Conservation (phyloP, 2,888 invertebrate genomes). For the Cactoblastis cactorum region DNA sequence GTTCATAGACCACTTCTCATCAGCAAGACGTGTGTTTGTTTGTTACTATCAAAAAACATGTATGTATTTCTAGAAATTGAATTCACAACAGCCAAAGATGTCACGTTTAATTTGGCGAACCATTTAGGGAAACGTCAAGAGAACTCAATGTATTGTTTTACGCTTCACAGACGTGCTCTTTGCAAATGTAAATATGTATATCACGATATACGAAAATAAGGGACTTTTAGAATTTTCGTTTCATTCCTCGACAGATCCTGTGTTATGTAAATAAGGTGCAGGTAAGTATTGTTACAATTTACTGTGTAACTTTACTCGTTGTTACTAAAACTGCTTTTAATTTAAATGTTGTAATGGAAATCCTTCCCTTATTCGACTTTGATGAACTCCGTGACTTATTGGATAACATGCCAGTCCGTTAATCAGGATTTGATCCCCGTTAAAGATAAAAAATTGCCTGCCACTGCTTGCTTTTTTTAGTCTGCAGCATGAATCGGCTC, state of each 20-base stretch:
- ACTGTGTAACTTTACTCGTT: neutral
- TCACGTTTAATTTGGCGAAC: neutral
- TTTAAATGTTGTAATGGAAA: neutral
- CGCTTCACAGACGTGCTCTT: neutral
- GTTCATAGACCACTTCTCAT: no score
- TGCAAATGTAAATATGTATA: neutral
- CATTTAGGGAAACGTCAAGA: neutral
- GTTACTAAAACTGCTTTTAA: neutral
- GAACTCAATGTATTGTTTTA: neutral
- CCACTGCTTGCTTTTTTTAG: no score
- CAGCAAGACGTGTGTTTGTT: neutral
- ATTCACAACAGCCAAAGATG: neutral
- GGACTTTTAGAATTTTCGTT: neutral
- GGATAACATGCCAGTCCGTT: no score
- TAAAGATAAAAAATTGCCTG: no score
- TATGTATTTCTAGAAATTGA: no score
- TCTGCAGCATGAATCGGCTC: no score
- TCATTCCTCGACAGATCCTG: constrained; percentile 3
- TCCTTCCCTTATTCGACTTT: no score
- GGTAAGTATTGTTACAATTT: constrained; percentile 4
- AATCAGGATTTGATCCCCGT: no score
- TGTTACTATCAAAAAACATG: no score
- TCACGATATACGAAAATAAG: neutral
- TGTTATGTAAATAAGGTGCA: constrained; percentile 8
- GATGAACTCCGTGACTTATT: no score